Percentiles rank a stretch among this genome's conserved stretches.
Evolutionary conservation across 2,113 vertebrate genomes (phyloP).

Genomic region (Toxostoma redivivum): DNA sequence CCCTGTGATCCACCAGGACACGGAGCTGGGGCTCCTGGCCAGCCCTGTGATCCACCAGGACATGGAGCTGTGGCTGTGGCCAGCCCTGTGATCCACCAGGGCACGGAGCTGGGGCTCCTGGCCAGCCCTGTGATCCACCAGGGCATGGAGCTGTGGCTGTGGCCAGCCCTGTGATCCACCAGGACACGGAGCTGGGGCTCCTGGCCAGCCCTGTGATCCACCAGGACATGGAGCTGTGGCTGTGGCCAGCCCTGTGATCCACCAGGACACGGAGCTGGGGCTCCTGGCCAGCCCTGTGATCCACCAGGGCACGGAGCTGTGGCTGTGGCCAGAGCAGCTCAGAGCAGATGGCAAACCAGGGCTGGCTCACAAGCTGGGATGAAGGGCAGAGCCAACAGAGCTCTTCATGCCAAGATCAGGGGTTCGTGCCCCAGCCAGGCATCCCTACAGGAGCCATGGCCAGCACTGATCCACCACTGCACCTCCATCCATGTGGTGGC

Average conservation of each 20-base stretch:
- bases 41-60: neutral
- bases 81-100: too few relatives aligned
- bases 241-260: neutral
- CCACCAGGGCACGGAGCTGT: fast-evolving
- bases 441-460: fast-evolving
- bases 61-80: fast-evolving
- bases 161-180: neutral
- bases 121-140: too few relatives aligned
- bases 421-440: neutral
- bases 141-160: too few relatives aligned
- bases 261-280: neutral
- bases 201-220: too few relatives aligned
- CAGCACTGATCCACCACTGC: neutral
- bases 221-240: too few relatives aligned
- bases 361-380: fast-evolving
- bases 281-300: neutral
- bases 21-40: neutral
- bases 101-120: too few relatives aligned
- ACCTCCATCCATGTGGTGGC: fast-evolving
- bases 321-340: fast-evolving
- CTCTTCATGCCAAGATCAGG: fast-evolving
- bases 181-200: fast-evolving
- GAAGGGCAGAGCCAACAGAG: neutral
- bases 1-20: neutral
- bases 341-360: neutral